A percentile compares a stretch with the other conserved stretches of the same genome.
Conservation (phyloP, 2,888 invertebrate species). For the Acanthoscelides obtectus region DNA sequence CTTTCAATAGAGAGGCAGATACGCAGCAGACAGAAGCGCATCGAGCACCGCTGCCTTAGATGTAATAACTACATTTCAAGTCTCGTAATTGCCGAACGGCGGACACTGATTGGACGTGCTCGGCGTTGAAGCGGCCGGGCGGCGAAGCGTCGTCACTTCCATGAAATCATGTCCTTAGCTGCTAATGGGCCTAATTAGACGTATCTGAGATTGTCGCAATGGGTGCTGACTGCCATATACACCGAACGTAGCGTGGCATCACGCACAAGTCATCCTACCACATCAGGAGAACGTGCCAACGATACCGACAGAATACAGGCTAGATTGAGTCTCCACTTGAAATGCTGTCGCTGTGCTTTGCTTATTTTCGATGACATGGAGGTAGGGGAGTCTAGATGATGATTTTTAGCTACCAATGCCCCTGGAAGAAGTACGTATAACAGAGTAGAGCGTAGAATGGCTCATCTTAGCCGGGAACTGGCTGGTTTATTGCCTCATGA, state of each 20-base stretch:
- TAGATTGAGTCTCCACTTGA: too few species aligned
- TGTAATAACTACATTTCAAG: slow-evolving; percentile 33
- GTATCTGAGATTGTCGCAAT: slow-evolving; percentile 43
- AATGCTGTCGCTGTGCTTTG: too few species aligned
- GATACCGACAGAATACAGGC: too few species aligned
- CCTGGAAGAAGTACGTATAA: too few species aligned
- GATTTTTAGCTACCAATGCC: too few species aligned
- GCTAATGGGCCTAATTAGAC: slow-evolving; percentile 42
- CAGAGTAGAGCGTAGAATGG: too few species aligned
- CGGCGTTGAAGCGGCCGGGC: not conserved
- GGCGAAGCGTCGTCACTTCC: slow-evolving; percentile 28
- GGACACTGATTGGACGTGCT: slow-evolving; percentile 37
- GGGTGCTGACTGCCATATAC: slow-evolving; percentile 38
- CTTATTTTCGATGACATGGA: too few species aligned
- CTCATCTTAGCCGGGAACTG: too few species aligned
- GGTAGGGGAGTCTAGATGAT: too few species aligned
- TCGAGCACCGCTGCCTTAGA: slow-evolving; percentile 20
- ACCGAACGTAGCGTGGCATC: slow-evolving; percentile 29
- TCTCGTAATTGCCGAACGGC: slow-evolving; percentile 27
- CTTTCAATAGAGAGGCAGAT: slow-evolving; percentile 11
- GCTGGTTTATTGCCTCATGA: too few species aligned
- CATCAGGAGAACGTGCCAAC: not conserved
- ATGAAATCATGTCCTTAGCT: slow-evolving; percentile 37
- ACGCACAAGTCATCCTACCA: slow-evolving; percentile 28
- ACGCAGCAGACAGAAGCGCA: slow-evolving; percentile 4